Percentiles rank a stretch among this genome's conserved stretches.
Conservation (phyloP, 2,797 vertebrate genomes). For the Carapus acus region DNA sequence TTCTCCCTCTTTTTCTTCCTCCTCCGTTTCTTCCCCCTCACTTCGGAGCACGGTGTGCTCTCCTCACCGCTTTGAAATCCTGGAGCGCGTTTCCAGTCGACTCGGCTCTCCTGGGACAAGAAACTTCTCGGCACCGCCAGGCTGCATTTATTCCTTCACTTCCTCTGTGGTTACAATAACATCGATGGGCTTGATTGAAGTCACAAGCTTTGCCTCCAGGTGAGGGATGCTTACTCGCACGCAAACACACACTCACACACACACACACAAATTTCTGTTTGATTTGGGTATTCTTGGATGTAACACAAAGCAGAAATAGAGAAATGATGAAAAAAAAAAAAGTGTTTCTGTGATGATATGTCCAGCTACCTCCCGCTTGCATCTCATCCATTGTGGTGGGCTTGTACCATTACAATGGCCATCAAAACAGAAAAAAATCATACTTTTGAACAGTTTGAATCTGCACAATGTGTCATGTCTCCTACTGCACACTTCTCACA, state of each 20-base stretch:
- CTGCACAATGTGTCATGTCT: too few relatives aligned
- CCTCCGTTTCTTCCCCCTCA: too few relatives aligned
- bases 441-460: too few relatives aligned
- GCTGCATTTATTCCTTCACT: conserved; percentile 60
- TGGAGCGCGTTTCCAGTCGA: conserved; percentile 37
- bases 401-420: too few relatives aligned
- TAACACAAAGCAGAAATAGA: conserved; percentile 66
- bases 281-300: conserved; percentile 59
- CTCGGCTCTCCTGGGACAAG: conserved; percentile 46
- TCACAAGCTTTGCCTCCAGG: conserved; percentile 56
- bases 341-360: too few relatives aligned
- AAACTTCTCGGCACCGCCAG: conserved; percentile 51
- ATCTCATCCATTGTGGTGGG: too few relatives aligned
- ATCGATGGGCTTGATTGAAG: conserved; percentile 55
- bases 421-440: too few relatives aligned
- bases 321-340: too few relatives aligned
- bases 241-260: too few relatives aligned
- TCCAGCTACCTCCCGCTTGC: too few relatives aligned
- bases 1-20: conserved; percentile 23
- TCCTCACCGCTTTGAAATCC: conserved; percentile 51
- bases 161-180: conserved; percentile 36
- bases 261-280: conserved; percentile 63
- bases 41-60: conserved; percentile 41
- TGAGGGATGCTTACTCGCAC: conserved; percentile 51
- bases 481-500: too few relatives aligned